Evolutionary conservation across 1,140 invertebrate species (phyloP).

Genomic region (Cydia amplana): DNA sequence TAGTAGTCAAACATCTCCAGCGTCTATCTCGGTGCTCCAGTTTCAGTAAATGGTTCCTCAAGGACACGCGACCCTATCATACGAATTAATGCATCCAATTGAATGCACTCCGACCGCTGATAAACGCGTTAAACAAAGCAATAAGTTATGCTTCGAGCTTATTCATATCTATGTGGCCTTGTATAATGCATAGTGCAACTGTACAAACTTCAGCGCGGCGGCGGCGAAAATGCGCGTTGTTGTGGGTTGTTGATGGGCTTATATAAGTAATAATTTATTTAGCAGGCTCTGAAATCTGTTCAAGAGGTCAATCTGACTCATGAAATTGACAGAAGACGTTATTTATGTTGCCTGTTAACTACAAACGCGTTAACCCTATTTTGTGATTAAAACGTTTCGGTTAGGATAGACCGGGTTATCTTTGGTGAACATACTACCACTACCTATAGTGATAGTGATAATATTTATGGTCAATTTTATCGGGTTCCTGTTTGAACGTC

Average conservation of each 20-base stretch:
- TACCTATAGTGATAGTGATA: constrained; percentile 43
- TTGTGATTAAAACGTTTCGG: background rate
- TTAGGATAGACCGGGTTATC: constrained; percentile 38
- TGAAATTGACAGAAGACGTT: too few species aligned
- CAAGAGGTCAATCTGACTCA: too few species aligned
- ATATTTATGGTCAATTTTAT: constrained; percentile 55
- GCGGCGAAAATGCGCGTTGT: constrained; percentile 7
- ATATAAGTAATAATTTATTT: background rate
- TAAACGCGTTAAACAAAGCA: constrained; percentile 36
- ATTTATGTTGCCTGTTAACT: background rate
- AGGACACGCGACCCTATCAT: constrained; percentile 34
- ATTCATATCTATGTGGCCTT: constrained; percentile 30
- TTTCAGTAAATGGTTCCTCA: constrained; percentile 40
- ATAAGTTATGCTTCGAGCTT: constrained; percentile 32
- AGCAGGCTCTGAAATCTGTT: too few species aligned
- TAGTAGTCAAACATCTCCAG: constrained; percentile 19
- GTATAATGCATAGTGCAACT: background rate
- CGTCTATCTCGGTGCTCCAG: constrained; percentile 36
- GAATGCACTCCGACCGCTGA: constrained; percentile 34
- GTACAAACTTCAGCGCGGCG: background rate
- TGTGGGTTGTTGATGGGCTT: too few species aligned
- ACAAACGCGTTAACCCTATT: background rate
- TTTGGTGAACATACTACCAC: constrained; percentile 16
- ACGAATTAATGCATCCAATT: constrained; percentile 30
- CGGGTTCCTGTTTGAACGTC: constrained; percentile 50